Evolutionary conservation across 2,888 invertebrate species (phyloP).

Genomic region (Rosalia funebris): DNA sequence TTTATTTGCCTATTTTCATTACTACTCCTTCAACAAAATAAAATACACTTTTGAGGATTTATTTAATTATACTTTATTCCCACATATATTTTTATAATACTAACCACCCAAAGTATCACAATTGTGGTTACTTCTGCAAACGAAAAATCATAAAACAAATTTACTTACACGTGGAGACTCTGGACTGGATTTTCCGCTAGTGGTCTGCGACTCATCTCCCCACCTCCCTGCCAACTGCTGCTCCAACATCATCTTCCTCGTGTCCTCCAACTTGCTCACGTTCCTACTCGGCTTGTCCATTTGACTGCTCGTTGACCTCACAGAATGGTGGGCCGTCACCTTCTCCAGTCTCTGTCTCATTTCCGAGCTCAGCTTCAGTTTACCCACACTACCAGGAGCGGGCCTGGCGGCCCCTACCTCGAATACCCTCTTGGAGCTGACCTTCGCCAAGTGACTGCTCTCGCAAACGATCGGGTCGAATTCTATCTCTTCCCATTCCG

Average conservation of each 20-base stretch:
- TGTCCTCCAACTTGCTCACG: conserved; percentile 85
- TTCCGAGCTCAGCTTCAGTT: conserved; percentile 88
- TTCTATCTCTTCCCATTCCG: conserved; percentile 90
- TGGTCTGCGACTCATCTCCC: conserved; percentile 70
- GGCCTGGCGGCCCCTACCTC: conserved; percentile 85
- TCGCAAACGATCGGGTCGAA: conserved; percentile 68
- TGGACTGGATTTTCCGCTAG: conserved; percentile 58
- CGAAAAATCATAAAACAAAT: too few species aligned
- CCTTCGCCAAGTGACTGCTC: conserved; percentile 49
- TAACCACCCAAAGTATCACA: too few species aligned
- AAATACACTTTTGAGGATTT: too few species aligned
- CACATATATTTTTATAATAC: too few species aligned
- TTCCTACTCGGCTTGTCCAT: conserved; percentile 75
- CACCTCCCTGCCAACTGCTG: conserved; percentile 80
- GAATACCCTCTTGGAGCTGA: conserved; percentile 70
- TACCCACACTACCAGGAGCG: conserved; percentile 88
- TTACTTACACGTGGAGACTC: conserved; percentile 53
- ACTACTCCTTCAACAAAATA: too few species aligned
- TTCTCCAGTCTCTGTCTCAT: conserved; percentile 90
- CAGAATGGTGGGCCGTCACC: conserved; percentile 89
- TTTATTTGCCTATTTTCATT: too few species aligned
- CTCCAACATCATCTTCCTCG: conserved; percentile 84
- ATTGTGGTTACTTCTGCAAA: too few species aligned
- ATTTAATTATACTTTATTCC: too few species aligned
- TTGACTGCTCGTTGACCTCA: conserved; percentile 79